Evolutionary conservation across 2,797 vertebrate species (phyloP).

Genomic region (Cossypha caffra): DNA sequence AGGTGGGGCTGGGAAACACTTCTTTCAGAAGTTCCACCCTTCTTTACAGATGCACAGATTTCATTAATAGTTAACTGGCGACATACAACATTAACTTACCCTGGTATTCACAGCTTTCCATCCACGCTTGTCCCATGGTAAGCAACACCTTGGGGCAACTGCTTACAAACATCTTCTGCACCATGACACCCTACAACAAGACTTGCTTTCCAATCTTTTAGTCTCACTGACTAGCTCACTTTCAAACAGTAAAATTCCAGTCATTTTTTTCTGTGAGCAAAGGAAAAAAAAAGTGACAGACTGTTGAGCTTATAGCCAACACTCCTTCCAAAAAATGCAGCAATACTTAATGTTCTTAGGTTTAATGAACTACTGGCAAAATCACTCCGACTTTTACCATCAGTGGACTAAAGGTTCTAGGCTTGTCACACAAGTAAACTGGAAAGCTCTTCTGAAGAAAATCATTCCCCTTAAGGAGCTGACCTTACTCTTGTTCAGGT

Average conservation of each 20-base stretch:
- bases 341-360: not conserved
- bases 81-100: constrained; percentile 57
- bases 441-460: not conserved
- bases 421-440: fast-evolving
- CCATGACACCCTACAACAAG: not conserved
- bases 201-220: not conserved
- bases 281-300: not conserved
- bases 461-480: not conserved
- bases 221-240: not conserved
- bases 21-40: constrained; percentile 52
- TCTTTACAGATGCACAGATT: constrained; percentile 60
- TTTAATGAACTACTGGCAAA: not conserved
- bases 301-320: not conserved
- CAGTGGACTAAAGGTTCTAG: not conserved
- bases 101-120: constrained; percentile 26
- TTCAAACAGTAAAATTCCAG: not conserved
- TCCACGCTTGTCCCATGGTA: not conserved
- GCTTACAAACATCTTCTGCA: not conserved
- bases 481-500: not conserved
- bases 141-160: not conserved
- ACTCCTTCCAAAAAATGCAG: not conserved
- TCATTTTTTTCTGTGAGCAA: not conserved
- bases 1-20: constrained; percentile 63
- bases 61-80: constrained; percentile 60
- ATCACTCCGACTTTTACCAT: not conserved